Base-by-base conservation (phyloP, 2,797 vertebrate species). In the Passerculus sandwichensis region DNA sequence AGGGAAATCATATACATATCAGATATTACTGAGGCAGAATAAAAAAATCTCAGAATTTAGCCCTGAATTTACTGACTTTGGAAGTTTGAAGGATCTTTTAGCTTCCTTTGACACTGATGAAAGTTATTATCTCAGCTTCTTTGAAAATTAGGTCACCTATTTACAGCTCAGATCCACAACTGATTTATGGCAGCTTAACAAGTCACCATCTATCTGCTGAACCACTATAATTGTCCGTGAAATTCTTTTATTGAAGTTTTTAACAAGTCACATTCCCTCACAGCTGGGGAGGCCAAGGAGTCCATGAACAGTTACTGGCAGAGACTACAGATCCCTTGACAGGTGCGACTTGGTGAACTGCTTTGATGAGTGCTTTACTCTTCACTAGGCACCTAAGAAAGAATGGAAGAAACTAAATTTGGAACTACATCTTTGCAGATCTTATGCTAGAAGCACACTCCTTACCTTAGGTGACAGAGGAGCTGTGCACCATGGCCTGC, bases 171-270 rank as follows among this genome's bases (percentile, higher is more conserved):
- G 83, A 95, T 95, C 53, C 64, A 89, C 92, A 90, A 87, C 38
- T 95, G 94, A 96, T 96, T 96, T 94, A 96, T 95, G 83, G 94
- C 71, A 95, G 80, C 90, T 94, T 95, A 96, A 96, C 96, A 90
- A 96, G 91, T 93, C 91, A 84, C 94, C 91, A 81, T 96, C 91
- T 90, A 96, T 96, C 91, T 95, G 76, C 71, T 76, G 83, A 95
- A 91, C 64, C 4, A 3, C 93, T 87, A 61, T 95, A 96, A 96
- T 96, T 92, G 93, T 85, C 93, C 94, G 62, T 96, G 96, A 96
- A 96, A 96, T 96, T 95, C 83, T 89, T 96, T 95, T 73, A 94
- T 93, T 96, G 93, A 95, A 76, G 64, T 95, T 95, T 95, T 82
- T 92, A 93, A 94, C 92, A 95, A 96, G 93, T 94, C 94, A 91